Evolutionary conservation across 2,888 invertebrate genomes (phyloP), one percentile per base, ranked within the genome.

Genomic region (Chloroclystis v-ata): DNA sequence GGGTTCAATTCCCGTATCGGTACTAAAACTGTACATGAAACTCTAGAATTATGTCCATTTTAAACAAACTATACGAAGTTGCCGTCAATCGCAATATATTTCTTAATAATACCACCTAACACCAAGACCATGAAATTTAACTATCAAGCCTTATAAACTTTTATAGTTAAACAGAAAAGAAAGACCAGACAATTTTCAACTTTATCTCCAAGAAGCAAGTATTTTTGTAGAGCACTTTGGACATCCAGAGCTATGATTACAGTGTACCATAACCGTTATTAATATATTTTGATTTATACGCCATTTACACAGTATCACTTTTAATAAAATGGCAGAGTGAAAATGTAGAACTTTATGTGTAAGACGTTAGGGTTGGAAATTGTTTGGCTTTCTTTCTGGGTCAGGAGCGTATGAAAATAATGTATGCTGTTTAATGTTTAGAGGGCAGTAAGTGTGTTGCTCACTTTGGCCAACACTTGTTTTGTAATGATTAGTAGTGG

Each of bases 371-470:
- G 13, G 45, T 52, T 13, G 35, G 37, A 41, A 37, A 43, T 47
- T 35, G 47, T 28, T 40, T 47, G 38, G 2, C n/a, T 38, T 26
- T 37, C 12, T 32, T 53, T 53, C 43, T 56, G 30, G 52, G 54
- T 52, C 56, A 54, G 37, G 26, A 28, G 30, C 37, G 26, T 44
- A 49, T 49, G 40, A 52, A 48, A 54, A 54, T 52, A 49, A 24
- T 53, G 43, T 52, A 41, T 47, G 48, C 45, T 49, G 41, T 37
- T 45, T 37, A 41, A 47, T 38, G 46, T 32, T 35, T 37, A 25
- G 39, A 46, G 48, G 52, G 45, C 33, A 44, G 26, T 30, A 40
- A 47, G 48, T 44, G 43, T 52, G 26, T 37, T 37, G 47, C 56
- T 56, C 54, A 56, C 57, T 57, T 54, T 49, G 43, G 45, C 30